phyloP scores from a whole-genome alignment of 2,888 invertebrate species.

The Agrochola litura region DNA sequence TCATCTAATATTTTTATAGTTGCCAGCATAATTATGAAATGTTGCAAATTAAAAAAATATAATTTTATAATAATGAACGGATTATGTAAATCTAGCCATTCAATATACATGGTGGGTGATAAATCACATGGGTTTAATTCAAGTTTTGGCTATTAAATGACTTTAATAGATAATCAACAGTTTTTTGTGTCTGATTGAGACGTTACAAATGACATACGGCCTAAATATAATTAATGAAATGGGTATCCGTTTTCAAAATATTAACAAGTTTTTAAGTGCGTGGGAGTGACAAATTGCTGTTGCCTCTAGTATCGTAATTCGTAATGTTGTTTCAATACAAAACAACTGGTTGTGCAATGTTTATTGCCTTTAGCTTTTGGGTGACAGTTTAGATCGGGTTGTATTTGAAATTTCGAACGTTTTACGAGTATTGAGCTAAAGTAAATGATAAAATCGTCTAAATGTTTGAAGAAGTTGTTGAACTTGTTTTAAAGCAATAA shows the following conservation, averaged over 20 bases:
- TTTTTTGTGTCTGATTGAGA: constrained; percentile 73
- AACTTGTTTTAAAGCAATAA: constrained; percentile 7
- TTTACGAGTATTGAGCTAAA: constrained; percentile 17
- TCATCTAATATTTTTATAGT: constrained; percentile 61
- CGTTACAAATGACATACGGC: constrained; percentile 71
- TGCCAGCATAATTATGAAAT: constrained; percentile 49
- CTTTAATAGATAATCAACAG: constrained; percentile 74
- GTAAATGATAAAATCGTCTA: neutral
- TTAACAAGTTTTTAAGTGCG: constrained; percentile 75
- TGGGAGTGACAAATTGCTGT: constrained; percentile 70
- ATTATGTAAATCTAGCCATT: constrained; percentile 75
- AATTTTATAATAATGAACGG: constrained; percentile 66
- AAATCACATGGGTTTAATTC: constrained; percentile 77
- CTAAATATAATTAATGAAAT: constrained; percentile 73
- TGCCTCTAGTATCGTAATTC: constrained; percentile 44
- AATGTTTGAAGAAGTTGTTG: constrained; percentile 1
- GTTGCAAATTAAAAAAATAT: constrained; percentile 67
- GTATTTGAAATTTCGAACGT: constrained; percentile 14
- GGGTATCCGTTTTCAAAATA: constrained; percentile 72
- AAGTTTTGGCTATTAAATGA: constrained; percentile 74
- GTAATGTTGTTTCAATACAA: constrained; percentile 58
- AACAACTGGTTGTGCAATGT: constrained; percentile 45
- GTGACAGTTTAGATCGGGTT: constrained; percentile 20
- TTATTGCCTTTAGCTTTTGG: constrained; percentile 25
- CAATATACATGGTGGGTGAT: constrained; percentile 68